Base-by-base conservation (phyloP, 2,888 invertebrate species). In the Agrilus cyanescens region DNA sequence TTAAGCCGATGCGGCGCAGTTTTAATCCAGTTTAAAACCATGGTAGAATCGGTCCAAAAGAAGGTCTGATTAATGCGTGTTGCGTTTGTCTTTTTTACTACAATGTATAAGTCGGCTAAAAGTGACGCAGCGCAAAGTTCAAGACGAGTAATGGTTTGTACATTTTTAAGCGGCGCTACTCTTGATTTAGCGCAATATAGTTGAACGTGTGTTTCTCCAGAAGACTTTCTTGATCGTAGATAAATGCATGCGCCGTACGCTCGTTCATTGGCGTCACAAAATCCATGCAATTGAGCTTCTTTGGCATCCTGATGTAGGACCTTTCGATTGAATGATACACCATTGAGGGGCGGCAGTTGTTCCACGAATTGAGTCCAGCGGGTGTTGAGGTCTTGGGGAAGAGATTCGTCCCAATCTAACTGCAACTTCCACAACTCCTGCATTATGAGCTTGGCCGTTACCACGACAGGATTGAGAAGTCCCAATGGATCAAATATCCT, bases 31-130 rank as follows among this genome's bases (percentile, higher is more conserved):
- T 48, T 46, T 2, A 59, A 41, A 2, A 51, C 53, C 4, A 59
- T 53, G 20, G 52, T 52, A 0, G 56, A 58, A 43, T 60, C 58
- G 4, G 53, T 51, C 52, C 51, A 56, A 5, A 38, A 45, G 12
- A 16, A 44, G 3, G 45, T 34, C 30, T 42, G n/a, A 3, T 41
- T 29, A 12, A 44, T 15, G n/a, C n/a, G n/a, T 20, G 5, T 20
- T 6, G 6, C 5, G 5, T 20, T 20, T 2, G 25, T 13, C 1
- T 46, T 16, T 5, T 39, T 32, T 3, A 50, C 15, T 12, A 37
- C 36, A 1, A 29, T 38, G 4, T 49, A 16, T 15, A 56, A 44
- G 15, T 50, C 32, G 6, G 53, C 31, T 8, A 57, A 37, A 31
- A 57, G 38, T 4, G 53, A 36, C 7, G 58, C 57, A 14, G 48